Evolutionary conservation across 1,140 invertebrate species (phyloP), one percentile per base, ranked within the genome.

Genomic region (Drosophila equinoxialis): DNA sequence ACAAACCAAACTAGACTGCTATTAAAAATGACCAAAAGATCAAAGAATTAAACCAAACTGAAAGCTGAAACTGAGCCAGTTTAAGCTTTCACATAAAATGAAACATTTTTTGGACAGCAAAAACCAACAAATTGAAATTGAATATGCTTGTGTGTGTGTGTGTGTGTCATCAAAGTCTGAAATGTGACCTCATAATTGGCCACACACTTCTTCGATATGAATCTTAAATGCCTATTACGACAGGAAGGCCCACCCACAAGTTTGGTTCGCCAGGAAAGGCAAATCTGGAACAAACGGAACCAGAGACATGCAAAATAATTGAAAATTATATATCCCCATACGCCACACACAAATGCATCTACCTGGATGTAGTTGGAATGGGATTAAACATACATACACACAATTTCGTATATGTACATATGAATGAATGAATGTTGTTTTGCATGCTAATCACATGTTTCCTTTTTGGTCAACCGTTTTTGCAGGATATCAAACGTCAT

Each of bases 401-500:
- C 30, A 30, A 30, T 1, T 6, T 30, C 30, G 5, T 30, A 30
- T 30, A 30, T 30, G 30, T 30, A 30, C 30, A 37, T 37, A 37
- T 37, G 35, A 42, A 33, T 45, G 11, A 63, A 64, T 58, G 54
- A 20, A 20, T 23, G 13, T 30, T 14, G 14, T 35, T 39, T 62
- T 64, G 74, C 67, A 83, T 89, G 80, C 79, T 83, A 83, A 87
- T 84, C 62, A 79, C 68, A 64, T 87, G 71, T 84, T 78, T 77
- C 65, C 78, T 66, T 77, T 75, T 76, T 69, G 35, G 71, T 55
- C 51, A 71, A 71, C 17, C 39, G 14, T 37, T 39, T 73, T 90
- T 90, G 65, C 94, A 96, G 81, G 95, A 96, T 92, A 95, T 97
- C 70, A 95, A 96, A 89, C 94, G 95, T 41, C 95, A 96, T 90